Conservation (phyloP, 2,797 vertebrate species). For the Centroberyx gerrardi region DNA sequence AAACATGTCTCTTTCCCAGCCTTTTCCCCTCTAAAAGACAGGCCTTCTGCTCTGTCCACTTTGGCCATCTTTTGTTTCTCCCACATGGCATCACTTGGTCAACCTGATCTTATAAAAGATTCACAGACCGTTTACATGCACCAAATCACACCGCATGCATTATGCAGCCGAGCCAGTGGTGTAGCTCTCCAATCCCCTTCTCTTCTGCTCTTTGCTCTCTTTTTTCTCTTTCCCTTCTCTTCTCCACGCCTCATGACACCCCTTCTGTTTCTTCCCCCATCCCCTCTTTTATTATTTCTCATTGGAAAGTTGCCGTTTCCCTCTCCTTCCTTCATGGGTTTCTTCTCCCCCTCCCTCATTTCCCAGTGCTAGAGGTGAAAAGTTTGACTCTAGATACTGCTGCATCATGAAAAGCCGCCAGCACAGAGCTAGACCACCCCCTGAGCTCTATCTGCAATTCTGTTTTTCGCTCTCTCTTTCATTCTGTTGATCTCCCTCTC, state of each 20-base stretch:
- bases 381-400: constrained; percentile 48
- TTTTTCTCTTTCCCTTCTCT: constrained; percentile 6
- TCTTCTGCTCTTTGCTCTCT: constrained; percentile 45
- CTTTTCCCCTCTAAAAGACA: constrained; percentile 32
- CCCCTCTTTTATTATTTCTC: constrained; percentile 9
- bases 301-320: constrained; percentile 28
- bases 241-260: constrained; percentile 30
- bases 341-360: constrained; percentile 10
- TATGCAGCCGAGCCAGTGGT: constrained; percentile 66
- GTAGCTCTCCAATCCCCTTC: constrained; percentile 46
- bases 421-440: constrained; percentile 40
- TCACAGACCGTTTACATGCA: constrained; percentile 79
- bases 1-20: constrained; percentile 43
- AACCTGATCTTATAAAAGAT: constrained; percentile 79
- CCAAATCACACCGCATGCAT: constrained; percentile 79
- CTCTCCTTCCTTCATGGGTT: background rate
- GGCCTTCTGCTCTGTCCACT: constrained; percentile 47
- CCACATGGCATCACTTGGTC: constrained; percentile 68
- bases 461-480: constrained; percentile 35
- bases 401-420: constrained; percentile 52
- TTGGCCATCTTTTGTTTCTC: constrained; percentile 57
- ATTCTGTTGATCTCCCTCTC: constrained; percentile 20
- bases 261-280: constrained; percentile 1
- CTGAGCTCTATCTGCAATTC: constrained; percentile 58
- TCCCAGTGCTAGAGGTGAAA: constrained; percentile 51